These are phyloP conservation scores for Tiliacea aurago DNA, from an alignment of 2,888 invertebrate species.

Conservation along the genomic window DNA sequence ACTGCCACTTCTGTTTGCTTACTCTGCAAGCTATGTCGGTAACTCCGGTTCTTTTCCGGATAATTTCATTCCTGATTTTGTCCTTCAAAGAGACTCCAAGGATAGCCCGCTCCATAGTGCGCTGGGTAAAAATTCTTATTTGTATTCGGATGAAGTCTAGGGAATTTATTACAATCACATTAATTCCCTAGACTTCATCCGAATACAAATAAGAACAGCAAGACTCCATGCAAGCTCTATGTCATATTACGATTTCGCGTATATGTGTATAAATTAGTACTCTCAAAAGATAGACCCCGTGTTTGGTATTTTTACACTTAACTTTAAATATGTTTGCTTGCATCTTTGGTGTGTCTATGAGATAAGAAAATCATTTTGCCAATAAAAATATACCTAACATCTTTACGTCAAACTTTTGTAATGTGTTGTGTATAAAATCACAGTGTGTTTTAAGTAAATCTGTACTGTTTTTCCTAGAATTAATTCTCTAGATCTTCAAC, in stretches of 20 bases:
- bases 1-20: too few relatives aligned
- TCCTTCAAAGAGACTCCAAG: too few relatives aligned
- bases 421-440: not conserved
- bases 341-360: not conserved
- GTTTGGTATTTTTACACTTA: not conserved
- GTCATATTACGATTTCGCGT: not conserved
- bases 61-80: too few relatives aligned
- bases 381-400: not conserved
- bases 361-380: not conserved
- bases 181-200: not conserved
- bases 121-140: too few relatives aligned
- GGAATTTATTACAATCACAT: too few relatives aligned
- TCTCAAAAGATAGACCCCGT: not conserved
- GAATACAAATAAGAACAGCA: not conserved
- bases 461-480: slow-evolving; percentile 16
- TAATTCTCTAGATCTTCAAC: not conserved
- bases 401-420: not conserved
- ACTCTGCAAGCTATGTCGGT: too few relatives aligned
- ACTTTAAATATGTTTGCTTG: not conserved
- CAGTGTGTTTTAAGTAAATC: not conserved
- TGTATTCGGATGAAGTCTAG: too few relatives aligned
- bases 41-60: too few relatives aligned
- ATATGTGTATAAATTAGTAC: too few relatives aligned
- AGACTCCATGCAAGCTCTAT: too few relatives aligned
- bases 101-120: too few relatives aligned